Conservation (phyloP, 2,113 vertebrate species). For the mouse (Mus musculus) region GRCm39 chr8:20581001-20581500, state of each 20-base stretch:
- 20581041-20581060: background rate
- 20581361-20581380: background rate
- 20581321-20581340: too few relatives aligned
- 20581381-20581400: too few relatives aligned
- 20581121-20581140: background rate
- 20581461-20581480: background rate
- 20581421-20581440: too few relatives aligned
- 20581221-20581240: background rate
- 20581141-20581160: background rate
- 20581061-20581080: accelerated
- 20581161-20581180: background rate
- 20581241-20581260: background rate
- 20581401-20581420: too few relatives aligned
- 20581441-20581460: background rate
- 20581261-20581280: background rate
- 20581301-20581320: background rate
- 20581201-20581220: too few relatives aligned
- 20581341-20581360: background rate
- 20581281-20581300: background rate
- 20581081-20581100: background rate
- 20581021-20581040: background rate
- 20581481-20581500: background rate
- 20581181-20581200: background rate
- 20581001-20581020: background rate
- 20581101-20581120: background rate